A percentile compares a stretch with the other conserved stretches of the same genome.
Evolutionary conservation across 2,113 vertebrate genomes (phyloP).

Genomic region (Castor canadensis): DNA sequence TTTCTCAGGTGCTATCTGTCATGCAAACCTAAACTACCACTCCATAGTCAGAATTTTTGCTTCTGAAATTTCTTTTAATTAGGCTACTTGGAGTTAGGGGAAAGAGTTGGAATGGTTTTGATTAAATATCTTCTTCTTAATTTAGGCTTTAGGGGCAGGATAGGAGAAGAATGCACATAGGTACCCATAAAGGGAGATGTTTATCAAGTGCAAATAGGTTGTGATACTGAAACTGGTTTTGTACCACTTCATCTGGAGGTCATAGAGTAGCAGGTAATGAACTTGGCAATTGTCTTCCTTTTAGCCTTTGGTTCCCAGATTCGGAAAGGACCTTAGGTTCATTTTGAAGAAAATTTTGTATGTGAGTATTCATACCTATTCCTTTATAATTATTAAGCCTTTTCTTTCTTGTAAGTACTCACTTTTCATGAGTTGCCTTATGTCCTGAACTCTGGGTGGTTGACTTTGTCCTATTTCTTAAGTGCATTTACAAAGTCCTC

Average conservation of each 20-base stretch:
- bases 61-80: not conserved
- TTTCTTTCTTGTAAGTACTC: not conserved
- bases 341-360: not conserved
- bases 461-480: not conserved
- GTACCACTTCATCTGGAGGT: not conserved
- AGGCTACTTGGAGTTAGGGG: not conserved
- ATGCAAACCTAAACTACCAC: not conserved
- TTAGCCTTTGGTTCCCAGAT: not conserved
- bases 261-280: not conserved
- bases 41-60: not conserved
- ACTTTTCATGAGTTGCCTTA: not conserved
- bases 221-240: not conserved
- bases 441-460: not conserved
- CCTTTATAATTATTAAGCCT: not conserved
- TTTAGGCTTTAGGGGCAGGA: not conserved
- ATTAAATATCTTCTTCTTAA: not conserved
- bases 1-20: not conserved
- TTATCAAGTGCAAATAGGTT: not conserved
- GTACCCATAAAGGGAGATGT: not conserved
- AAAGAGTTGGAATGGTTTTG: not conserved
- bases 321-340: not conserved
- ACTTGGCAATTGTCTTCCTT: not conserved
- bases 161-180: not conserved
- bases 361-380: not conserved
- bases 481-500: not conserved